These are phyloP conservation scores for Neolamprologus toae DNA, from an alignment of 2,113 vertebrate species.

Conservation along the genomic window DNA sequence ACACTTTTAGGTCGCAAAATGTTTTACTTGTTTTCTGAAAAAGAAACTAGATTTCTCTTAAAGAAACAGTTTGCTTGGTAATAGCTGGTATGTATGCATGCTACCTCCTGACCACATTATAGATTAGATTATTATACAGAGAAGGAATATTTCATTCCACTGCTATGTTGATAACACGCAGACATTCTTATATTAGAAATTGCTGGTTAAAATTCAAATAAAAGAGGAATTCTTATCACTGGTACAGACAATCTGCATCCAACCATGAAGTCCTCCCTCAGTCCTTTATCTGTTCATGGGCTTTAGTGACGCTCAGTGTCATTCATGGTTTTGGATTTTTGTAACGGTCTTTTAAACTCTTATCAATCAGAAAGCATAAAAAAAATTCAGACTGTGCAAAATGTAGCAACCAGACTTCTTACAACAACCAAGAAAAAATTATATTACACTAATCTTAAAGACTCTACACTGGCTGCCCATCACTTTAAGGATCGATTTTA, in stretches of 20 bases:
- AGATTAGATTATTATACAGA: background rate
- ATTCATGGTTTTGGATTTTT: background rate
- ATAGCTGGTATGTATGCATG: background rate
- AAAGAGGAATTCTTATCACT: background rate
- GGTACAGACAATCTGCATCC: background rate
- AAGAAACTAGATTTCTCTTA: background rate
- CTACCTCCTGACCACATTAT: background rate
- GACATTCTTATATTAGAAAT: background rate
- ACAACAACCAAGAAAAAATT: background rate
- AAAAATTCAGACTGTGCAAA: background rate
- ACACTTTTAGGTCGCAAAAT: background rate
- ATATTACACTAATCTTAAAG: background rate
- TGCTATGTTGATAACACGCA: background rate
- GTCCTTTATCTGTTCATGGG: background rate
- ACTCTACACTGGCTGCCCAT: background rate
- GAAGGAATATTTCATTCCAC: background rate
- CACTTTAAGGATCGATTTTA: background rate
- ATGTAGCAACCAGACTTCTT: background rate
- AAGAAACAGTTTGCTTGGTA: background rate
- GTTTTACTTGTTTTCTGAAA: background rate
- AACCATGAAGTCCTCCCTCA: background rate
- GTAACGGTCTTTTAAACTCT: fast-evolving
- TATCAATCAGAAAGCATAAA: background rate
- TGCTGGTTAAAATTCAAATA: background rate
- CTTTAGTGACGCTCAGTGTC: background rate